Evolutionary conservation across 2,797 vertebrate genomes (phyloP), one percentile per base, ranked within the genome.

Genomic region (Platyrinchus mystaceus): DNA sequence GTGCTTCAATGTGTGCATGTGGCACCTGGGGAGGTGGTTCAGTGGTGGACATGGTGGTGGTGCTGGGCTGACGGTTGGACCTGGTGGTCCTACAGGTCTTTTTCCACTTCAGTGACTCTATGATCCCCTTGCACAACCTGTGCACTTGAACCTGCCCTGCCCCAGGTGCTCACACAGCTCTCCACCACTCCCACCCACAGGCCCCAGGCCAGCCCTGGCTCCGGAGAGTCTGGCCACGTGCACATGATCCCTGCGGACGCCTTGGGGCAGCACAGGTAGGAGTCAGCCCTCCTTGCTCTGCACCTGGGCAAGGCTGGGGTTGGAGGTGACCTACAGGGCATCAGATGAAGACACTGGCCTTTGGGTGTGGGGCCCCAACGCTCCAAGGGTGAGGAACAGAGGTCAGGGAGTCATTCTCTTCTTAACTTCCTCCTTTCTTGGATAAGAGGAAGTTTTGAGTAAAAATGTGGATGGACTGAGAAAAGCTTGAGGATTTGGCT

Each of bases 151-250:
- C 17, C 36, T 1, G 1, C 46, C n/a, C 67, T 39, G 60, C 7
- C 30, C 39, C 1, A 0, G 26, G 4, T 41, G 64, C 37, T 73
- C 4, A 0, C 50, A 41, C 46, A 58, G 64, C 47, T 55, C 27
- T 34, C 36, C 41, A 44, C 53, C 43, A 26, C 78, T 55, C 46
- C 81, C 32, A 30, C 21, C 10, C 59, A 7, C 43, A 12, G 12
- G 1, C 44, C 27, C 2, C 36, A 55, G 49, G 39, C 30, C 50
- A 53, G 71, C 66, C 56, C 44, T 13, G 47, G 80, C 78, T 73
- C 71, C 16, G 0, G 28, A 32, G 8, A 24, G 64, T 87, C 58
- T 70, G 58, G 18, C 69, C 86, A 80, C 14, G 2, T 23, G 46
- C 1, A 0, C 30, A 5, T 6, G 3, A 79, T 56, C 68, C 52